A percentile compares a stretch with the other conserved stretches of the same genome.
These are phyloP conservation scores for Stenodema calcarata DNA, from an alignment of 2,888 invertebrate genomes.

Conservation along the genomic window DNA sequence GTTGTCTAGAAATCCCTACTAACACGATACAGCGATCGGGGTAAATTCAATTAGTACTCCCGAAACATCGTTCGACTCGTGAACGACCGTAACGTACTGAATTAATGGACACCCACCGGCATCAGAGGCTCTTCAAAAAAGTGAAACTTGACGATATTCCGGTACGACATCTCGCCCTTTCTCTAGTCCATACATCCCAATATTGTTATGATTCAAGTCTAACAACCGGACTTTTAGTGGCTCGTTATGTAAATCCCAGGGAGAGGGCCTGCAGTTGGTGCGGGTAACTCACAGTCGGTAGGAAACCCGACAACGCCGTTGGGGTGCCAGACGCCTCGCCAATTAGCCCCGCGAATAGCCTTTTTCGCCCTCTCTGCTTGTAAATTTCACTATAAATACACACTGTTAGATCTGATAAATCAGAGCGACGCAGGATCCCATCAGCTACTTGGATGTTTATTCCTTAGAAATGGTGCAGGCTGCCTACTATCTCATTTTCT, in stretches of 20 bases:
- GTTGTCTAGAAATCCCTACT: not conserved
- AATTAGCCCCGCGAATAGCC: conserved; percentile 25
- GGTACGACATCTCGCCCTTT: not conserved
- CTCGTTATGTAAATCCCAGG: conserved; percentile 50
- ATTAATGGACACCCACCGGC: not conserved
- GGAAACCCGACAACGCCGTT: not conserved
- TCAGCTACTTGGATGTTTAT: conserved; percentile 23
- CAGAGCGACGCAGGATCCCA: not conserved
- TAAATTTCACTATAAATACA: not conserved
- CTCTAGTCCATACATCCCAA: not conserved
- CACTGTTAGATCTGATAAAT: conserved; percentile 29
- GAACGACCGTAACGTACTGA: not conserved
- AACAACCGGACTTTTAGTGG: conserved; percentile 42
- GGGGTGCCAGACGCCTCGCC: conserved; percentile 25
- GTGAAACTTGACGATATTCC: not conserved
- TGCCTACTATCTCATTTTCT: conserved; percentile 3
- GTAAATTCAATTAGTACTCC: conserved; percentile 9
- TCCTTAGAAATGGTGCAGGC: not conserved
- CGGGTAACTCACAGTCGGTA: conserved; percentile 12
- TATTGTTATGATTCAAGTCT: conserved; percentile 42
- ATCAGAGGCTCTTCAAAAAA: not conserved
- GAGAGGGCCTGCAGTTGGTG: not conserved
- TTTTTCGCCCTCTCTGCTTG: not conserved
- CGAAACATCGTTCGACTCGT: not conserved
- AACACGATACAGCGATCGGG: not conserved